Conservation (phyloP, 2,888 invertebrate genomes). For the Adineta ricciae region DNA sequence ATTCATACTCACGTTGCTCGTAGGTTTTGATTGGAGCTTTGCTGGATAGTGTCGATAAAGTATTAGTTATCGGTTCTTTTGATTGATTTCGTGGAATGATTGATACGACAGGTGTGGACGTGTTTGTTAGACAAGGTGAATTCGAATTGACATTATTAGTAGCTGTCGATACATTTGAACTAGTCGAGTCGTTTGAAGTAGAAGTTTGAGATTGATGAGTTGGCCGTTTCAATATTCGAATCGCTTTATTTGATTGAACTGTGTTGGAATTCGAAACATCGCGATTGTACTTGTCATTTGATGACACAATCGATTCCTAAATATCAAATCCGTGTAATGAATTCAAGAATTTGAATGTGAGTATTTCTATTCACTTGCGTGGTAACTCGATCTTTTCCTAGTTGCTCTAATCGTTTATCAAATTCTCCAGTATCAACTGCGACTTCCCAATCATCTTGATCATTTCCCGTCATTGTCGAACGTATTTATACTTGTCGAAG, state of each 20-base stretch:
- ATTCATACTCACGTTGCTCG: neutral
- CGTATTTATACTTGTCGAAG: neutral
- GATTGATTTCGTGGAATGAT: constrained; percentile 14
- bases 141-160: neutral
- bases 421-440: constrained; percentile 13
- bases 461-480: neutral
- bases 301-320: neutral
- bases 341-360: too few species aligned
- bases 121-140: neutral
- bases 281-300: neutral
- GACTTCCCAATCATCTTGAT: constrained; percentile 18
- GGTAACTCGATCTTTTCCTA: neutral
- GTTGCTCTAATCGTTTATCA: constrained; percentile 2
- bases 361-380: neutral
- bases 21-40: neutral
- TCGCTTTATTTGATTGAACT: neutral
- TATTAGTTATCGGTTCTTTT: neutral
- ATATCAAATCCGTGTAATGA: too few species aligned
- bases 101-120: neutral
- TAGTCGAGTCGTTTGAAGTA: neutral
- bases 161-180: neutral
- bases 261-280: neutral
- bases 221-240: constrained; percentile 5
- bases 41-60: neutral
- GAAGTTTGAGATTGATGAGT: neutral